These are phyloP conservation scores for Danionella cerebrum DNA, from an alignment of 2,113 vertebrate species.

Conservation along the genomic window DNA sequence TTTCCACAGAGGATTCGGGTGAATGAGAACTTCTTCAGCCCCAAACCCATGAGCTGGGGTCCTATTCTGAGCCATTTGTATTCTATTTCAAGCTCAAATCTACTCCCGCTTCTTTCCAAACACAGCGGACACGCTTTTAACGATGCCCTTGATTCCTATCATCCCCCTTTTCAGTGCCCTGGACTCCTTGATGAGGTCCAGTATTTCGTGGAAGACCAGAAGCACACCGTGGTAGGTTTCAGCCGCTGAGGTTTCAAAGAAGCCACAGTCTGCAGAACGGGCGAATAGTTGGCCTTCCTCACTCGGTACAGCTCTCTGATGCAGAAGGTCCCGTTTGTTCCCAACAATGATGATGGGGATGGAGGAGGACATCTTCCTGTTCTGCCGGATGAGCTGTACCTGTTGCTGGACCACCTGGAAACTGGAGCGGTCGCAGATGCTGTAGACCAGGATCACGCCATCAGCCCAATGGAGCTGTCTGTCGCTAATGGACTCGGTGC, in stretches of 20 bases:
- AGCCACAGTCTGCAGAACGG: slow-evolving; percentile 45
- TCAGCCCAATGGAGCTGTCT: slow-evolving; percentile 58
- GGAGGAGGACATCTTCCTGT: slow-evolving; percentile 29
- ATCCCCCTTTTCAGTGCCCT: slow-evolving; percentile 41
- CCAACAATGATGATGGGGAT: slow-evolving; percentile 52
- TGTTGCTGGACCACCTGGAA: slow-evolving; percentile 53
- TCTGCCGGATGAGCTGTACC: slow-evolving; percentile 45
- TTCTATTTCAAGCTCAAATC: neutral
- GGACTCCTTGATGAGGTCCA: slow-evolving; percentile 46
- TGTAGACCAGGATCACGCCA: slow-evolving; percentile 58
- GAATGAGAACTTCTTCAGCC: neutral
- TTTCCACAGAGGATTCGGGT: neutral
- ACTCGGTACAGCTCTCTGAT: slow-evolving; percentile 47
- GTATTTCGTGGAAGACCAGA: slow-evolving; percentile 54
- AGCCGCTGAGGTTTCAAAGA: slow-evolving; percentile 58
- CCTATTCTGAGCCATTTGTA: neutral
- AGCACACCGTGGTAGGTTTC: slow-evolving; percentile 56
- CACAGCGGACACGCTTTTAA: slow-evolving; percentile 53
- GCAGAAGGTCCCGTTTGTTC: slow-evolving; percentile 58
- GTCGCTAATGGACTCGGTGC: slow-evolving; percentile 42
- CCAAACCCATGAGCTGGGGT: neutral
- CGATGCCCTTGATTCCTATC: slow-evolving; percentile 48
- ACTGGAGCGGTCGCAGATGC: slow-evolving; percentile 59
- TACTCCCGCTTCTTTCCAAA: slow-evolving; percentile 52
- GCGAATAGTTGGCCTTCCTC: slow-evolving; percentile 54